These are phyloP conservation scores for Nephila pilipes DNA, from an alignment of 1,140 invertebrate species.

Conservation along the genomic window DNA sequence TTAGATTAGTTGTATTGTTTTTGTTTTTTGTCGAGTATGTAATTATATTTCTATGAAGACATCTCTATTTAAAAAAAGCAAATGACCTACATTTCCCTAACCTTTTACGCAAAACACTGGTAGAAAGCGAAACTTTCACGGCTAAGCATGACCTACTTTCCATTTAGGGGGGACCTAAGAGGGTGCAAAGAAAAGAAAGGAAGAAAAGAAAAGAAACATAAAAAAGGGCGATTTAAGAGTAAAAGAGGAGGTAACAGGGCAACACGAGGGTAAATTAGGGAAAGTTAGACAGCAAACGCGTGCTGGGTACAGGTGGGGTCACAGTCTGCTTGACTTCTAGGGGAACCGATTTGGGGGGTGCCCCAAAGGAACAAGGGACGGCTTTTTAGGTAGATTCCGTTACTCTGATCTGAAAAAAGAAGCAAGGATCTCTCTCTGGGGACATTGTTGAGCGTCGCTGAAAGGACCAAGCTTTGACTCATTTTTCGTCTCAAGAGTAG, in stretches of 20 bases:
- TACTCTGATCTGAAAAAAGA: slow-evolving; percentile 19
- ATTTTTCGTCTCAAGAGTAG: slow-evolving; percentile 13
- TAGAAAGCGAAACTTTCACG: neutral
- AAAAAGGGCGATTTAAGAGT: neutral
- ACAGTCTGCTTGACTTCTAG: slow-evolving; percentile 22
- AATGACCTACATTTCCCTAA: neutral
- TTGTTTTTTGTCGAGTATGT: too few species aligned
- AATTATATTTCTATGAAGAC: too few species aligned
- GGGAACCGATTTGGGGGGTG: neutral
- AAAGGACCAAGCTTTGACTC: slow-evolving; percentile 30
- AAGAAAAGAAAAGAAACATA: slow-evolving; percentile 27
- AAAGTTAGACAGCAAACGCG: slow-evolving; percentile 62
- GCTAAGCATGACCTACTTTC: slow-evolving; percentile 52
- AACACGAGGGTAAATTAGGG: slow-evolving; percentile 65
- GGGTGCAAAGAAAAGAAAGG: neutral
- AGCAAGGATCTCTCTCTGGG: neutral
- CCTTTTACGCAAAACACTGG: neutral
- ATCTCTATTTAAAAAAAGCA: neutral
- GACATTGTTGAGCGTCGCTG: slow-evolving; percentile 24
- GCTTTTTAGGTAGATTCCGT: neutral
- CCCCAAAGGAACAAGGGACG: slow-evolving; percentile 10
- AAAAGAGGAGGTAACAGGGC: slow-evolving; percentile 60
- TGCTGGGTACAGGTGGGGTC: slow-evolving; percentile 61
- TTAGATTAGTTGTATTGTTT: too few species aligned
- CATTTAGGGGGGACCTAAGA: neutral